Conservation (phyloP, 2,888 invertebrate species). For the Plutella xylostella region DNA sequence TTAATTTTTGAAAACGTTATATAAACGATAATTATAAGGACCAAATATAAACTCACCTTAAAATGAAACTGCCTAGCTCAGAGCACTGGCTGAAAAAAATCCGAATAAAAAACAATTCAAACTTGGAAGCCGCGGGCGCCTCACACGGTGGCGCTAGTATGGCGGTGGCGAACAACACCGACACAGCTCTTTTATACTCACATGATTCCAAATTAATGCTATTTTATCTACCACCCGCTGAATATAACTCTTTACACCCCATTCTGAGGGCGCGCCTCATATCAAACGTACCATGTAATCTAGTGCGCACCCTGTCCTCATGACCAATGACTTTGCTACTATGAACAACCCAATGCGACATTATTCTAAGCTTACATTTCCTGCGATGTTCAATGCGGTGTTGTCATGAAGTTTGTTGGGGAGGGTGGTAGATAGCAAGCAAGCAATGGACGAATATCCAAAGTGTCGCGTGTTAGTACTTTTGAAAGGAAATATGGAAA, state of each 20-base stretch:
- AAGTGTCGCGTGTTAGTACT: too few relatives aligned
- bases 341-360: too few relatives aligned
- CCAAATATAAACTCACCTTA: too few relatives aligned
- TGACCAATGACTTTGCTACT: slow-evolving; percentile 15
- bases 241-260: slow-evolving; percentile 53
- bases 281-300: slow-evolving; percentile 45
- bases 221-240: slow-evolving; percentile 57
- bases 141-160: slow-evolving; percentile 29
- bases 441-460: neutral
- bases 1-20: too few relatives aligned
- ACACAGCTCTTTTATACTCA: too few relatives aligned
- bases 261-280: slow-evolving; percentile 50
- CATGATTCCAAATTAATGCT: slow-evolving; percentile 14
- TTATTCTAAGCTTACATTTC: neutral
- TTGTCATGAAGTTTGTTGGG: neutral
- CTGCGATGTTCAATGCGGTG: neutral
- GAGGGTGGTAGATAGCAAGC: neutral
- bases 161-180: too few relatives aligned
- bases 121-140: slow-evolving; percentile 32
- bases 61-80: neutral
- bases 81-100: slow-evolving; percentile 3
- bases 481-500: too few relatives aligned
- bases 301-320: slow-evolving; percentile 47
- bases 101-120: slow-evolving; percentile 14
- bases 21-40: too few relatives aligned